Evolutionary conservation across 1,140 invertebrate genomes (phyloP).

Genomic region (Stenopsyche tienmushanensis): DNA sequence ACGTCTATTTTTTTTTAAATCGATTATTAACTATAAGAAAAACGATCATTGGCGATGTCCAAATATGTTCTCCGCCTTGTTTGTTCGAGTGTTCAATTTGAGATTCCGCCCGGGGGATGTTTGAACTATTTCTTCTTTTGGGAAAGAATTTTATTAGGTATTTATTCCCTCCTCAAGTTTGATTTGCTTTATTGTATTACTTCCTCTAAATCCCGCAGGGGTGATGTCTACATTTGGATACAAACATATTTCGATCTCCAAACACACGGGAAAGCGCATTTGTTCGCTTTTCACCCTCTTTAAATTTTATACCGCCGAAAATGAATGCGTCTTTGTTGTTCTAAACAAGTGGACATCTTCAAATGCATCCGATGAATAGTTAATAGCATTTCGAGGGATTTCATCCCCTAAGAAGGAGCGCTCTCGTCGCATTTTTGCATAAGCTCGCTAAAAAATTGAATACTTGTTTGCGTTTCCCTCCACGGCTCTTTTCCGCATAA

Average conservation of each 20-base stretch:
- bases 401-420: background rate
- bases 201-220: background rate
- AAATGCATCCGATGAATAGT: too few relatives aligned
- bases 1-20: conserved; percentile 38
- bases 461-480: conserved; percentile 3
- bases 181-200: conserved; percentile 34
- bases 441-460: background rate
- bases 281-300: conserved; percentile 2
- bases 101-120: conserved; percentile 24
- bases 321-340: too few relatives aligned
- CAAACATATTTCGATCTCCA: background rate
- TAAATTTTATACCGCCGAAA: too few relatives aligned
- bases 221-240: conserved; percentile 13
- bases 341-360: too few relatives aligned
- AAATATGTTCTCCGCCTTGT: background rate
- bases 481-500: too few relatives aligned
- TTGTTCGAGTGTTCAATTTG: conserved; percentile 27
- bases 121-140: conserved; percentile 27
- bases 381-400: background rate
- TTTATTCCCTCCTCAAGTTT: conserved; percentile 30
- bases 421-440: background rate
- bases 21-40: too few relatives aligned
- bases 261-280: background rate
- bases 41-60: too few relatives aligned
- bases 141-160: conserved; percentile 24